Percentiles rank a stretch among this genome's conserved stretches.
These are phyloP conservation scores for Naso thynnoides DNA, from an alignment of 2,797 vertebrate genomes.

Conservation along the genomic window DNA sequence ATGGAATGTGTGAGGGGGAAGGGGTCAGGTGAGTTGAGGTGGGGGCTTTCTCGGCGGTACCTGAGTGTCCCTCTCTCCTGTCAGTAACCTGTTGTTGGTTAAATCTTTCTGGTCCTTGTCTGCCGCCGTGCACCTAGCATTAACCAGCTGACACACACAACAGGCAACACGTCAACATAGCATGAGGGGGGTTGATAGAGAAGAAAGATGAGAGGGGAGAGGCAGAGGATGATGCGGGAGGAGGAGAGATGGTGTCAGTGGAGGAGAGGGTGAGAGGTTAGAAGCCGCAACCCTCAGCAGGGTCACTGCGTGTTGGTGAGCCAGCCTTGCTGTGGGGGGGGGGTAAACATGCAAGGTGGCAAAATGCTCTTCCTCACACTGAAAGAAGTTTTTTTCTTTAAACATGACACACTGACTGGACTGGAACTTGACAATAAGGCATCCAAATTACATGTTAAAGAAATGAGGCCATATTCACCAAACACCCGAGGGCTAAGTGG, in stretches of 20 bases:
- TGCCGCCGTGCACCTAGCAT: constrained; percentile 95
- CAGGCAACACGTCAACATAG: constrained; percentile 77
- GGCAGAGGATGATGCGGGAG: constrained; percentile 38
- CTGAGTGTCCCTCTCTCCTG: constrained; percentile 98
- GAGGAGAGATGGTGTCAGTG: constrained; percentile 51
- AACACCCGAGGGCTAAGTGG: background rate
- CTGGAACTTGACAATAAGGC: background rate
- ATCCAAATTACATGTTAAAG: constrained; percentile 1
- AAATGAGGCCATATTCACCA: background rate
- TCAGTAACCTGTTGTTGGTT: constrained; percentile 99
- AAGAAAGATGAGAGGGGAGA: constrained; percentile 39
- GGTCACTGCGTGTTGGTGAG: constrained; percentile 60
- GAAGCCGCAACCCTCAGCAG: constrained; percentile 50
- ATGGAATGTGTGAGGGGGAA: constrained; percentile 10
- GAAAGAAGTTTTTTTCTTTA: constrained; percentile 3
- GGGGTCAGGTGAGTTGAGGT: constrained; percentile 7
- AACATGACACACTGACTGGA: constrained; percentile 7
- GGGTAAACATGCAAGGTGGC: constrained; percentile 68
- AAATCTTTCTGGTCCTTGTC: constrained; percentile 99
- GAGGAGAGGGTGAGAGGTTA: constrained; percentile 67
- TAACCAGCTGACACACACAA: constrained; percentile 93
- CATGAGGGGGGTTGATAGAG: constrained; percentile 40
- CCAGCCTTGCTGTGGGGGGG: constrained; percentile 62
- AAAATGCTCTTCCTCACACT: constrained; percentile 53
- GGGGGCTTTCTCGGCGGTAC: constrained; percentile 85